Percentiles rank a stretch among this genome's conserved stretches.
phyloP scores from a whole-genome alignment of 2,888 invertebrate species.

The Prosapia bicincta region DNA sequence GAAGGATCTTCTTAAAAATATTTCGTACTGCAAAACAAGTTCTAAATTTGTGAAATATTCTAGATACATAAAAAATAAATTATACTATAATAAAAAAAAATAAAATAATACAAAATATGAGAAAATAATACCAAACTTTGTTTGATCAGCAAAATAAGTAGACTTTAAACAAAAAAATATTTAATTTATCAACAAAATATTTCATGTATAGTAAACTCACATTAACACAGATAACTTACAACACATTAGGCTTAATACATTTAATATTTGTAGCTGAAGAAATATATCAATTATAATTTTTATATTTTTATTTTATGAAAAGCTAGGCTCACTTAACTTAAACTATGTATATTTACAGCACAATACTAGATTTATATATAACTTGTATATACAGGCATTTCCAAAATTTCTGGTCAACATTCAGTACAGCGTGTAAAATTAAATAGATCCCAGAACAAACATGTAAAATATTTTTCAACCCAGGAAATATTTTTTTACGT shows the following conservation, averaged over 20 bases:
- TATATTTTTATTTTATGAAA: not conserved
- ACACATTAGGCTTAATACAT: not conserved
- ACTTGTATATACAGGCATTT: not conserved
- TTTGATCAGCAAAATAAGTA: not conserved
- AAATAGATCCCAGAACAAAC: no score
- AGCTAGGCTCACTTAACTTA: not conserved
- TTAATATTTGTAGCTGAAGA: not conserved
- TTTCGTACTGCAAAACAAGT: not conserved
- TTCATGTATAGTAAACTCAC: not conserved
- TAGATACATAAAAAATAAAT: not conserved
- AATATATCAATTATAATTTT: not conserved
- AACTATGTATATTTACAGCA: not conserved
- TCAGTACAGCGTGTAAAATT: no score
- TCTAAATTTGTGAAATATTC: not conserved
- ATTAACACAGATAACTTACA: not conserved
- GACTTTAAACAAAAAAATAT: not conserved
- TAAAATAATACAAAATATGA: not conserved
- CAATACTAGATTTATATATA: not conserved
- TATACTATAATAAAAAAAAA: not conserved
- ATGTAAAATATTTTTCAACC: no score
- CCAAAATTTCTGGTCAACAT: no score
- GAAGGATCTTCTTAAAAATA: not conserved
- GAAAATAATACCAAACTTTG: not conserved
- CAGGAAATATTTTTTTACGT: no score
- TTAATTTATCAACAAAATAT: not conserved